Base-by-base conservation (phyloP, 2,888 invertebrate genomes). In the Choreutis nemorana region DNA sequence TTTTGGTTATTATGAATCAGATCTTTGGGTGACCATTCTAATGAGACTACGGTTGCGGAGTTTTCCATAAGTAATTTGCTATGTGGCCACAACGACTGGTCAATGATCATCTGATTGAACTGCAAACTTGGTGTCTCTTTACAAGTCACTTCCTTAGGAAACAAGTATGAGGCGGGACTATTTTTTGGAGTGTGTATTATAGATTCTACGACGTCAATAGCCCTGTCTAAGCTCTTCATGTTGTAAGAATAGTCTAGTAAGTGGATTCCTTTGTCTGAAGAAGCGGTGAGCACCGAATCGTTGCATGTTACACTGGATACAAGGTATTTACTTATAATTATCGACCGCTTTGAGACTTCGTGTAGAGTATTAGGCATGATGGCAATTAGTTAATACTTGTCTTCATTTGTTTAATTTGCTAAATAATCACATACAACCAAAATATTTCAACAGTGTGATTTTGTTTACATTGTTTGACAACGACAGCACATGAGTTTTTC, bases 1-100 rank as follows among this genome's bases (percentile, higher is more conserved):
- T 50, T 44, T 18, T 51, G 44, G 15, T 53, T 41, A 31, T 52
- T 54, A 21, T 48, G 37, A 11, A 47, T 28, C 1, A 63, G 45
- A 33, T 53, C 48, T 7, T 24, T 18, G 2, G 75, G 72, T 1
- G 72, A 70, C 64, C 71, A 73, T 18, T 58, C 45, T 22, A 52
- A 53, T n/a, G 45, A 37, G 0, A 35, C 35, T 1, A 65, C 38
- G 29, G 46, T 49, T 1, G 55, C 48, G 53, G 64, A 49, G 41
- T 70, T 65, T 32, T 59, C 40, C 13, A 55, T 39, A n/a, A 77
- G 35, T 15, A 52, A 39, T 1, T 43, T 37, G 32, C 61, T 66
- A 32, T 72, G 64, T 0, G 72, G 63, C 72, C 73, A 75, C 23
- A 71, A 46, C 4, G 58, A 41, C 2, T 68, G 57, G 29, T 75